Base-by-base conservation (phyloP, 2,797 vertebrate species). In the Anniella stebbinsi region DNA sequence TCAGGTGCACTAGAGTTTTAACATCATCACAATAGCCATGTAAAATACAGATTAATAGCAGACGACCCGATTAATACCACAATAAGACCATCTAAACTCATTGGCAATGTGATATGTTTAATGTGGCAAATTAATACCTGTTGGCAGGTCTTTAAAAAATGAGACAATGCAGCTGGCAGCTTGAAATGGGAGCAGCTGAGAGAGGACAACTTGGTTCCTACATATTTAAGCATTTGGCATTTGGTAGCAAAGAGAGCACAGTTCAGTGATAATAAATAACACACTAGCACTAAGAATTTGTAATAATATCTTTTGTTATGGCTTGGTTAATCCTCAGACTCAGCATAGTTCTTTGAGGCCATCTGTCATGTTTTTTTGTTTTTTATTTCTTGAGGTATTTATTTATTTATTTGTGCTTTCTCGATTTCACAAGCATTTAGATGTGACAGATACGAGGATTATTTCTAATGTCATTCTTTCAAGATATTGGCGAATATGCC, bases 231-330 rank as follows among this genome's bases (percentile, higher is more conserved):
- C 78, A n/a, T 94, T 93, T 96, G 96, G 96, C 95, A 96, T 96
- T 97, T 97, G 95, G 93, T 96, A 94, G 95, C 96, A 93, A 96
- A 95, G 93, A 93, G 92, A 96, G 85, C 89, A n/a, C 93, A 91
- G 84, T 93, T 93, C 91, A 90, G 92, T 90, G 89, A 96, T 96
- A 96, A 97, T 96, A 97, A 96, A 96, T 94, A 97, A 96, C 88
- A 94, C 48, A 0, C 86, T 91, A 90, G 93, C 0, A 81, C 97
- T 95, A 95, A 96, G 95, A 96, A 95, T 93, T 93, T 94, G 92
- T 89, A 95, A 95, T 93, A 94, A 96, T 96, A 96, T 96, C 93
- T 95, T 95, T 96, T 95, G 80, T 96, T 96, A 80, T 88, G 92
- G 95, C 81, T 94, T 95, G 92, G 73, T 95, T 96, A 96, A 96